Conservation (phyloP, 2,797 vertebrate species). For the Rhodeus uyekii region DNA sequence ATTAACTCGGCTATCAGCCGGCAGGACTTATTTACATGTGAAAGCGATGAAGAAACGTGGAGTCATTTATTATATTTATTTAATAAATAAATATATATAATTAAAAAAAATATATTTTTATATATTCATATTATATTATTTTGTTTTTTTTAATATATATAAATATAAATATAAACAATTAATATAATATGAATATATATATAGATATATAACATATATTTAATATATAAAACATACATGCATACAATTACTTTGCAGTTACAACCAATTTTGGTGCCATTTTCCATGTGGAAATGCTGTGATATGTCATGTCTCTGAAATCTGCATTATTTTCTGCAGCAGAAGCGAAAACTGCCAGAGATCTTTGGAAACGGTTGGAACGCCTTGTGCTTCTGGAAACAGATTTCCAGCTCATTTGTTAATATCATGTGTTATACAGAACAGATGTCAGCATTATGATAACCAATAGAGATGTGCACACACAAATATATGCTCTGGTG, state of each 20-base stretch:
- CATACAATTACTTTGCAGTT: too few relatives aligned
- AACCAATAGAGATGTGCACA: constrained; percentile 3
- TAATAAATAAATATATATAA: too few relatives aligned
- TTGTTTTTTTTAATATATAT: too few relatives aligned
- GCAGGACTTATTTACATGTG: background rate
- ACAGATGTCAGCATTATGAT: constrained; percentile 9
- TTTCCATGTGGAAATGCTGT: background rate
- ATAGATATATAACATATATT: too few relatives aligned
- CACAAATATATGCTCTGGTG: background rate
- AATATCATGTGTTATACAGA: background rate
- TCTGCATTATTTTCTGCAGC: background rate
- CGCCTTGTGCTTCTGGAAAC: background rate
- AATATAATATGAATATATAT: too few relatives aligned
- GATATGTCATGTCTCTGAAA: background rate
- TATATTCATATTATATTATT: too few relatives aligned
- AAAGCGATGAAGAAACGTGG: background rate
- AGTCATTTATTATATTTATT: too few relatives aligned
- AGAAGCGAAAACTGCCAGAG: background rate
- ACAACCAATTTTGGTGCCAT: too few relatives aligned
- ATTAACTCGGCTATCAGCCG: background rate
- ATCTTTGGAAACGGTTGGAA: background rate
- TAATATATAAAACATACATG: too few relatives aligned
- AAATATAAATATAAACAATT: too few relatives aligned
- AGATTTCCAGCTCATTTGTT: constrained; percentile 19
- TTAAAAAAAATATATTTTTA: too few relatives aligned